Evolutionary conservation across 2,888 invertebrate genomes (phyloP).

Genomic region (Chloroclysta siterata): DNA sequence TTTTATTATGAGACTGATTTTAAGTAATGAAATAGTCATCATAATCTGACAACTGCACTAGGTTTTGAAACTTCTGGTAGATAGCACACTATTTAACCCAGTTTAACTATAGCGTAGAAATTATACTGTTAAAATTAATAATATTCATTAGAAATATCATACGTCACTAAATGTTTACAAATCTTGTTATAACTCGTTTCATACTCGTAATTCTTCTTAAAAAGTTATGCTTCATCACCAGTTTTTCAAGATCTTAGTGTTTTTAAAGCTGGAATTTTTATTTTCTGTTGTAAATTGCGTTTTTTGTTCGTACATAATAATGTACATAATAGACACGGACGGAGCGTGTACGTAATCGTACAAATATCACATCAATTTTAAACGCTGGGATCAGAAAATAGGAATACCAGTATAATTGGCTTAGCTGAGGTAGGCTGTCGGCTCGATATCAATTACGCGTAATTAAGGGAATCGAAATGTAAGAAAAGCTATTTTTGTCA

Average conservation of each 20-base stretch:
- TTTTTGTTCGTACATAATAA: neutral
- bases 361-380: neutral
- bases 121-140: constrained; percentile 14
- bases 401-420: constrained; percentile 40
- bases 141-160: constrained; percentile 23
- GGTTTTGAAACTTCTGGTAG: constrained; percentile 46
- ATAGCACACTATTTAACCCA: constrained; percentile 25
- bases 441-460: constrained; percentile 77
- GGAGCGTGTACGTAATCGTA: neutral
- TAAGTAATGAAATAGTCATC: constrained; percentile 74
- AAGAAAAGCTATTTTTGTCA: constrained; percentile 83
- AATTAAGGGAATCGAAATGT: constrained; percentile 67
- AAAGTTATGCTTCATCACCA: constrained; percentile 25
- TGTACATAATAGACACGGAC: neutral
- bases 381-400: neutral
- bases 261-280: constrained; percentile 16
- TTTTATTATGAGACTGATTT: constrained; percentile 83
- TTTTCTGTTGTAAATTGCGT: constrained; percentile 4
- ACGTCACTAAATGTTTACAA: constrained; percentile 15
- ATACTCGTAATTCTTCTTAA: constrained; percentile 14
- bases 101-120: constrained; percentile 22
- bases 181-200: constrained; percentile 12
- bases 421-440: constrained; percentile 59
- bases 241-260: constrained; percentile 32
- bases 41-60: constrained; percentile 56